Evolutionary conservation across 2,797 vertebrate species (phyloP).

Genomic region (Sciaenops ocellatus): DNA sequence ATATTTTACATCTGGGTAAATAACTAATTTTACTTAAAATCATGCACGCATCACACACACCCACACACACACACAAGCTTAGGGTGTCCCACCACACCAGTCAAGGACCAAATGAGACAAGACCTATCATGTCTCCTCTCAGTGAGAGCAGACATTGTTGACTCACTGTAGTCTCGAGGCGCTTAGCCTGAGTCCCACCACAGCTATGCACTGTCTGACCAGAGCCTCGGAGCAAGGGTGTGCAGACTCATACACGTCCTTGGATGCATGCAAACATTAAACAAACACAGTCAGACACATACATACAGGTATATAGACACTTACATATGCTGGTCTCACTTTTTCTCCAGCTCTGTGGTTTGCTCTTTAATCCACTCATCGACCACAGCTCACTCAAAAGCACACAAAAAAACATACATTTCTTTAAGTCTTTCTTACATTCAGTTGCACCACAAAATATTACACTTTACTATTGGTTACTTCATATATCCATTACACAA

Average conservation of each 20-base stretch:
- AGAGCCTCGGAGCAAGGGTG: constrained; percentile 78
- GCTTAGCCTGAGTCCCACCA: constrained; percentile 80
- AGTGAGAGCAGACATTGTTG: constrained; percentile 84
- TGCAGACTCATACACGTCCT: constrained; percentile 73
- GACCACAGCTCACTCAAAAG: constrained; percentile 29
- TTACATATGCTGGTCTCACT: constrained; percentile 39
- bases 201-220: constrained; percentile 88
- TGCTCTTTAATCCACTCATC: constrained; percentile 50
- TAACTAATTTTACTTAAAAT: constrained; percentile 51
- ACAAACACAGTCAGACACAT: constrained; percentile 66
- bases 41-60: constrained; percentile 20
- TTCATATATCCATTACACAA: constrained; percentile 35
- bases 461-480: constrained; percentile 31
- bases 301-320: constrained; percentile 58
- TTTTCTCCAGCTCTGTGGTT: constrained; percentile 61
- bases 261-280: constrained; percentile 70
- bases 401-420: constrained; percentile 44
- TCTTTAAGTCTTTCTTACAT: constrained; percentile 34
- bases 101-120: constrained; percentile 74
- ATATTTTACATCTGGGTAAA: constrained; percentile 53
- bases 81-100: constrained; percentile 64
- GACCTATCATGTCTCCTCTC: constrained; percentile 80
- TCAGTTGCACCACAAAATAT: constrained; percentile 11
- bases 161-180: constrained; percentile 83
- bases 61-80: constrained; percentile 37